These are phyloP conservation scores for Pseudococcus jackbeardsleyi DNA, from an alignment of 2,888 invertebrate species.

Conservation along the genomic window DNA sequence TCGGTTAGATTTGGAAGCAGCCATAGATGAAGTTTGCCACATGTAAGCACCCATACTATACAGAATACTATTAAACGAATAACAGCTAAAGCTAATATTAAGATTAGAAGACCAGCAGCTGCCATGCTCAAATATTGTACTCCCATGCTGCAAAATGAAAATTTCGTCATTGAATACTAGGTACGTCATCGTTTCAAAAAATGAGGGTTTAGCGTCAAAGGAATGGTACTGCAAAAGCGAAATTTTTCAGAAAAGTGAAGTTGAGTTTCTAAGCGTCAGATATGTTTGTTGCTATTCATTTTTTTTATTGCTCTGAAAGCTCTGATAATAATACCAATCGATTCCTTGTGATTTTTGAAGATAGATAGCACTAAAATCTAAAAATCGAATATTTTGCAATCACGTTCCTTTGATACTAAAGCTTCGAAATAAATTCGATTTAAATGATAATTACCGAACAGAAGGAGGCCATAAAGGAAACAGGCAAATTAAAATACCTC, in stretches of 20 bases:
- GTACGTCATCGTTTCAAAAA: no score
- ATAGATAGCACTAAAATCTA: no score
- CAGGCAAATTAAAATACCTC: constrained; percentile 94
- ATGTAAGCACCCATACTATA: constrained; percentile 86
- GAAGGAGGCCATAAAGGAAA: constrained; percentile 99
- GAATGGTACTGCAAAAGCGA: no score
- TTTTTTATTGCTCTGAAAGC: no score
- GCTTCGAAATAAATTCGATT: neutral
- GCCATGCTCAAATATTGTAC: constrained; percentile 97
- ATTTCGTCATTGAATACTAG: neutral
- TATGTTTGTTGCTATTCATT: no score
- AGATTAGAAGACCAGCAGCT: constrained; percentile 93
- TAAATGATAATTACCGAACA: constrained; percentile 75
- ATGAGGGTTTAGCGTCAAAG: no score
- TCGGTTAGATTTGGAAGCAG: constrained; percentile 98
- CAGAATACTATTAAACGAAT: constrained; percentile 93
- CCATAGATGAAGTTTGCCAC: constrained; percentile 96
- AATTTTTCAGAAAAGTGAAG: no score
- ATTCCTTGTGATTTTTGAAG: no score
- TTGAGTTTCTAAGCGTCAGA: no score
- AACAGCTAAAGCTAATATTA: constrained; percentile 91
- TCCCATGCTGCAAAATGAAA: constrained; percentile 77
- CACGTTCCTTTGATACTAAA: no score
- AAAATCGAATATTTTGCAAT: no score
- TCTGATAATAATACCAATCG: no score